Conservation (phyloP, 2,797 vertebrate genomes). For the Parotocinclus haroldoi region DNA sequence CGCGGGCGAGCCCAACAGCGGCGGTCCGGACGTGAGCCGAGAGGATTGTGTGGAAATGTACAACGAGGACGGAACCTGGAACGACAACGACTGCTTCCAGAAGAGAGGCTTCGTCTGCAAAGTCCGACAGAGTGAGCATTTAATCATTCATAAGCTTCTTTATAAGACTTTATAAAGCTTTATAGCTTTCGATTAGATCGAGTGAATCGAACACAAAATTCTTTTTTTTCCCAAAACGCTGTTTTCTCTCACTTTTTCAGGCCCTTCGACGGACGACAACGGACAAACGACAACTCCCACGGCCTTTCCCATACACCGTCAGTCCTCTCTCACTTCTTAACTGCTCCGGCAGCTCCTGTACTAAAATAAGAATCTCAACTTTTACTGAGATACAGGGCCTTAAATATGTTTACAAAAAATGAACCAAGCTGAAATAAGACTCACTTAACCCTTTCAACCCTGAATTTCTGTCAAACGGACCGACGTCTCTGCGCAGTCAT, state of each 20-base stretch:
- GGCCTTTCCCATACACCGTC: background rate
- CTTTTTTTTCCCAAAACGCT: background rate
- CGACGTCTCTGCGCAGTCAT: too few relatives aligned
- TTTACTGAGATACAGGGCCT: too few relatives aligned
- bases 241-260: constrained; percentile 49
- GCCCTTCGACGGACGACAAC: constrained; percentile 52
- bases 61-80: constrained; percentile 66
- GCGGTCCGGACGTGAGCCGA: constrained; percentile 54
- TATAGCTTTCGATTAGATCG: too few relatives aligned
- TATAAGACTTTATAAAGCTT: too few relatives aligned
- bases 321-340: background rate
- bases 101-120: constrained; percentile 72
- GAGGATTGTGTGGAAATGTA: constrained; percentile 80
- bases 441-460: too few relatives aligned
- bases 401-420: too few relatives aligned
- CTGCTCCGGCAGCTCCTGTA: too few relatives aligned
- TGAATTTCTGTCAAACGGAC: too few relatives aligned
- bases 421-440: too few relatives aligned
- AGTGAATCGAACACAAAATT: too few relatives aligned
- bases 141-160: background rate
- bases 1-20: constrained; percentile 63
- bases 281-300: background rate
- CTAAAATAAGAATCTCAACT: too few relatives aligned
- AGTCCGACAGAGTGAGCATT: constrained; percentile 66
- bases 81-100: constrained; percentile 73